Conservation (phyloP, 1,140 invertebrate genomes). For the Heliconius nattereri region DNA sequence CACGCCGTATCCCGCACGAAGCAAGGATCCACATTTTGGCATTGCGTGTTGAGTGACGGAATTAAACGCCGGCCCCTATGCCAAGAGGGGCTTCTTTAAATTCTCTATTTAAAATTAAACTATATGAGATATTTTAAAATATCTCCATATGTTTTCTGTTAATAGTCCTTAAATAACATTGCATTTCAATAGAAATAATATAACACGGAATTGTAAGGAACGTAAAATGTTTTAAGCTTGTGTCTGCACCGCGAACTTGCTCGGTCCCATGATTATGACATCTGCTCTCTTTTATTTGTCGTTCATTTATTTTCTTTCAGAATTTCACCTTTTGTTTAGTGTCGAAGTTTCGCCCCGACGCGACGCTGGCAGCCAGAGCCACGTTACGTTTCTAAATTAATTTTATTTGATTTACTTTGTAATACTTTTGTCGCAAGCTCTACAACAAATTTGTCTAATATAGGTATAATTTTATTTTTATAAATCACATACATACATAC, state of each 20-base stretch:
- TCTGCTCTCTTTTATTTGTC: slow-evolving; percentile 54
- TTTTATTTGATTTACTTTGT: slow-evolving; percentile 38
- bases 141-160: not conserved
- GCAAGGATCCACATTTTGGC: no score
- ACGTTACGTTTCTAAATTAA: slow-evolving; percentile 42
- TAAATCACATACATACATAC: no score
- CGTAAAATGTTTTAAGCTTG: slow-evolving; percentile 35
- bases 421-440: slow-evolving; percentile 12
- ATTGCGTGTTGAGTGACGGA: no score
- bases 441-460: not conserved
- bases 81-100: not conserved
- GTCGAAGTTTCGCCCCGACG: slow-evolving; percentile 44
- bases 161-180: not conserved
- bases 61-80: no score
- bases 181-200: not conserved
- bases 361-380: slow-evolving; percentile 30
- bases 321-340: slow-evolving; percentile 53
- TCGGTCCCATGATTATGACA: slow-evolving; percentile 48
- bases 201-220: slow-evolving; percentile 39
- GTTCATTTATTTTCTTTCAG: slow-evolving; percentile 59
- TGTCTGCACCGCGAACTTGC: slow-evolving; percentile 46
- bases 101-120: not conserved
- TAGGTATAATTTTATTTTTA: no score
- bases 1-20: no score
- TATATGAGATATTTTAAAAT: no score